phyloP scores from a whole-genome alignment of 2,113 vertebrate species.

The Oreocharis arfaki region DNA sequence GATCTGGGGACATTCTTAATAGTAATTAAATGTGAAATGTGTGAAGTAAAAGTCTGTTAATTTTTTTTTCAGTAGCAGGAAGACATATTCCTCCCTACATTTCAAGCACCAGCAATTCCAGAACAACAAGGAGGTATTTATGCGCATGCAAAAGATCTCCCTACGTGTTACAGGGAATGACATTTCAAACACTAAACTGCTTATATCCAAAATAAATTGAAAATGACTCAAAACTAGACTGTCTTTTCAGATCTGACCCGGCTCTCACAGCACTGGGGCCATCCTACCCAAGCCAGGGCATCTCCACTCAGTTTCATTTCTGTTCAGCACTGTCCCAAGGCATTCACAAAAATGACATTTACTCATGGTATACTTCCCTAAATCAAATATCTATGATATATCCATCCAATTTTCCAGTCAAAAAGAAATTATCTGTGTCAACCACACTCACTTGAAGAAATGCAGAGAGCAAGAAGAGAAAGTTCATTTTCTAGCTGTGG shows the following conservation, averaged over 20 bases:
- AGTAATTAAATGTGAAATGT: background rate
- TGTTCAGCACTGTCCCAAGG: background rate
- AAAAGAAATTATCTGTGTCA: background rate
- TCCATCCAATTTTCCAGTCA: background rate
- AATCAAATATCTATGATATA: background rate
- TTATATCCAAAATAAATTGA: background rate
- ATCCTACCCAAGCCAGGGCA: background rate
- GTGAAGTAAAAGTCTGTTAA: background rate
- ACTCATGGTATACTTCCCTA: background rate
- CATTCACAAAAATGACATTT: background rate
- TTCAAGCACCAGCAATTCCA: background rate
- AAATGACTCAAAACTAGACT: background rate
- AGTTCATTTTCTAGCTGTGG: background rate
- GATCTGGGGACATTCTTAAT: background rate
- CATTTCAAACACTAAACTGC: background rate
- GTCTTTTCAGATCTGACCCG: background rate
- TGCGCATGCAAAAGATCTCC: background rate
- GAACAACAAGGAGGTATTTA: background rate
- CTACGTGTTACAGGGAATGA: background rate
- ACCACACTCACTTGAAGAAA: background rate
- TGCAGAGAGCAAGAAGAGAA: background rate
- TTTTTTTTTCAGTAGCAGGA: background rate
- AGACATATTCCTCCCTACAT: background rate
- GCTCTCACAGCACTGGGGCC: background rate
- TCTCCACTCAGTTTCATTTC: background rate